Evolutionary conservation across 2,113 vertebrate species (phyloP).

Genomic region (Zosterops borbonicus): DNA sequence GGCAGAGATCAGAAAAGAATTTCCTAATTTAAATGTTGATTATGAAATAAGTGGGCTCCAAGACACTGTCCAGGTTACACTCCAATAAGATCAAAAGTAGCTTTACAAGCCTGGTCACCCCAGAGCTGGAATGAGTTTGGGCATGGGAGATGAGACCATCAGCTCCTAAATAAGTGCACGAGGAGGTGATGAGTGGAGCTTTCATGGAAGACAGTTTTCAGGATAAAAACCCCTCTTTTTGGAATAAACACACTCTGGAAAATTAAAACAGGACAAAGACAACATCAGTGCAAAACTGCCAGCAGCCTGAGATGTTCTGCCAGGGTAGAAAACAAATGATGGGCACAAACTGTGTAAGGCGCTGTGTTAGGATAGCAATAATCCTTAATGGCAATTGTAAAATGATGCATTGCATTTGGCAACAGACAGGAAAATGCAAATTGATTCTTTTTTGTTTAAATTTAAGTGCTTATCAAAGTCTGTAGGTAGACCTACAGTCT

Average conservation of each 20-base stretch:
- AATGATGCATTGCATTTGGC: constrained; percentile 65
- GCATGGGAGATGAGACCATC: constrained; percentile 5
- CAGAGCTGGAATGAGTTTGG: neutral
- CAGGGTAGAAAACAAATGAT: constrained; percentile 32
- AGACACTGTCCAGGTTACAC: constrained; percentile 7
- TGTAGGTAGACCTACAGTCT: constrained; percentile 25
- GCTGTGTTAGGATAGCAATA: constrained; percentile 58
- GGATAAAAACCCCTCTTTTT: neutral
- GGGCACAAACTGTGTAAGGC: constrained; percentile 53
- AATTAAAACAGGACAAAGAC: constrained; percentile 60
- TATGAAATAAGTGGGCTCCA: neutral
- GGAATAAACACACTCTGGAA: constrained; percentile 56
- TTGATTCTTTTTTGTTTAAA: constrained; percentile 68
- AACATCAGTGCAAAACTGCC: constrained; percentile 49
- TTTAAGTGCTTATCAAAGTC: constrained; percentile 71
- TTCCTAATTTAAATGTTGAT: constrained; percentile 25
- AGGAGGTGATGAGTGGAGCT: constrained; percentile 44
- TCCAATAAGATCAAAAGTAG: constrained; percentile 17
- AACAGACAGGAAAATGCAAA: constrained; percentile 75
- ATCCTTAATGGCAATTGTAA: constrained; percentile 68
- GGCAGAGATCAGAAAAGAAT: constrained; percentile 44
- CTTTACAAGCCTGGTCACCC: neutral
- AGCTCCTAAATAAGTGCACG: neutral
- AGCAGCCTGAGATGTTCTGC: constrained; percentile 59
- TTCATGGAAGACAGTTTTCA: constrained; percentile 35